Conservation (phyloP, 2,113 vertebrate genomes). For the Notarius lentiginosus region DNA sequence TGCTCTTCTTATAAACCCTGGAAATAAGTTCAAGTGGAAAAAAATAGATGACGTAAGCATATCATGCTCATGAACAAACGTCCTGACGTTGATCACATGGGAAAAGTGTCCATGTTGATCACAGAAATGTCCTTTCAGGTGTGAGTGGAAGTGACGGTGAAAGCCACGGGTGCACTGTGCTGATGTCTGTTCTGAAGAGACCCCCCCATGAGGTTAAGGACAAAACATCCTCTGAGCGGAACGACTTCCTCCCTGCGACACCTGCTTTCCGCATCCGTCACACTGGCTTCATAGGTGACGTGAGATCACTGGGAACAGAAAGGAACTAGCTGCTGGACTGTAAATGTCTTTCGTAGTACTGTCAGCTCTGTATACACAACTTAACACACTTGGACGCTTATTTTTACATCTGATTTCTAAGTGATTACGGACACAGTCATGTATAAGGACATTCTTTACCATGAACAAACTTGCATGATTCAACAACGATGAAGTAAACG, state of each 20-base stretch:
- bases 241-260: slow-evolving; percentile 60
- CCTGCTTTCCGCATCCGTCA: slow-evolving; percentile 57
- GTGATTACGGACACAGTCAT: neutral
- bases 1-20: too few relatives aligned
- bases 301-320: slow-evolving; percentile 16
- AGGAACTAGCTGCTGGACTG: slow-evolving; percentile 5
- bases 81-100: slow-evolving; percentile 10
- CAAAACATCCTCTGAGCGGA: slow-evolving; percentile 64
- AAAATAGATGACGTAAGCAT: neutral
- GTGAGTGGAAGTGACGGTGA: slow-evolving; percentile 46
- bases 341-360: neutral
- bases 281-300: slow-evolving; percentile 38
- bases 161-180: slow-evolving; percentile 38
- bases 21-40: neutral
- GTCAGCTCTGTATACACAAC: neutral
- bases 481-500: neutral
- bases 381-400: neutral
- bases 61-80: too few relatives aligned
- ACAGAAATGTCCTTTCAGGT: slow-evolving; percentile 48
- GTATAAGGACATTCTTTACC: neutral
- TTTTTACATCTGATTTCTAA: neutral
- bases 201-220: slow-evolving; percentile 60
- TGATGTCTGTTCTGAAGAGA: slow-evolving; percentile 50
- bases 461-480: neutral
- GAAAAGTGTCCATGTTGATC: slow-evolving; percentile 34